phyloP scores from a whole-genome alignment of 2,888 invertebrate genomes.

The Troides aeacus region DNA sequence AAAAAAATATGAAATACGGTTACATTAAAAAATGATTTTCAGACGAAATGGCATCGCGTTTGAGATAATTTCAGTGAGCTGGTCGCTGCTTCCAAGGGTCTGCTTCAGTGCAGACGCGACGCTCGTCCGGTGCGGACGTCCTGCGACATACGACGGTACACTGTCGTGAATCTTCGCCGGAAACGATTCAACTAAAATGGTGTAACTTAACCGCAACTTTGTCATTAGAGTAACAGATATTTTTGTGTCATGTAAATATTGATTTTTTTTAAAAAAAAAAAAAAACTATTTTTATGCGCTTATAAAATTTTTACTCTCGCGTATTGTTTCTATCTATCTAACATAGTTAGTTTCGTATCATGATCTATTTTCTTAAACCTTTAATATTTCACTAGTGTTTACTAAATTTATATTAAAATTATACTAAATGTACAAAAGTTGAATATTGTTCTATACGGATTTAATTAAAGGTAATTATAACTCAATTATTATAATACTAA shows the following conservation, averaged over 20 bases:
- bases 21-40: neutral
- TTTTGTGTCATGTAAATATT: neutral
- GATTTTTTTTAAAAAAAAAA: too few relatives aligned
- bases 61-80: neutral
- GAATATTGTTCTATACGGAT: neutral
- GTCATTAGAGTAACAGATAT: neutral
- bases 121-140: neutral
- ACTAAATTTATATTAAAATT: neutral
- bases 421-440: neutral
- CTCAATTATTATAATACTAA: too few relatives aligned
- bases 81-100: neutral
- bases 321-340: neutral
- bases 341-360: neutral
- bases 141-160: too few relatives aligned
- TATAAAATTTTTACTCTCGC: neutral
- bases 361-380: neutral
- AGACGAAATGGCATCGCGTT: neutral
- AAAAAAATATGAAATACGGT: neutral
- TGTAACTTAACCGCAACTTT: neutral
- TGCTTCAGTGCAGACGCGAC: neutral
- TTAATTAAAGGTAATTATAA: conserved; percentile 7
- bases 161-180: neutral
- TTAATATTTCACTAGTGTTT: neutral
- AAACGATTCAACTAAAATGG: neutral
- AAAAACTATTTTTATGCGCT: neutral